Base-by-base conservation (phyloP, 2,113 vertebrate species). In the Engystomops pustulosus region DNA sequence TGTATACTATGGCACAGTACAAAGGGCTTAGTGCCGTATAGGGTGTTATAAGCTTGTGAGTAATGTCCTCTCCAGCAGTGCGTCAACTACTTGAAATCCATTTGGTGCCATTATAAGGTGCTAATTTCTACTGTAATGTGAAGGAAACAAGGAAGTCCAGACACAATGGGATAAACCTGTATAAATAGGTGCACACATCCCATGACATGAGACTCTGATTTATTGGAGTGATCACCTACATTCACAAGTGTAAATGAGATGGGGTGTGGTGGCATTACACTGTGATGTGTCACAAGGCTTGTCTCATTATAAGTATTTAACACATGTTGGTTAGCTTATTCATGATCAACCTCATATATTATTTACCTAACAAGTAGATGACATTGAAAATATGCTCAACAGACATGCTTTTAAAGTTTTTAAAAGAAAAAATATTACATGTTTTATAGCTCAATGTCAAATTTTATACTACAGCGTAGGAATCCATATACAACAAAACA, bases 191-290 rank as follows among this genome's bases (percentile, higher is more conserved):
- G 75, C 51, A 25, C 34, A 38, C 14, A 41, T 38, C 51, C 53
- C n/a, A 60, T 41, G 11, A 27, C 15, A 30, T 49, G 14, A 4
- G 5, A 25, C 32, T 34, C 49, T 53, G 74, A 77, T 55, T 55
- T 58, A 77, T 55, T 77, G 34, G 75, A 14, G 51, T 25, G 34
- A 34, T 78, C 18, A 78, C 14, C 25, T 25, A 25, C 32, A 58
- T 60, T 5, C 51, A n/a, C n/a, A 60, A 25, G 75, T 49, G 44
- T 36, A 41, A 60, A 78, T 41, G 12, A 55, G 17, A n/a, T 6
- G 75, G 75, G 72, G 53, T 76, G 72, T 23, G 20, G 47, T 58
- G 51, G 41, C 74, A 76, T 76, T 76, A 34, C 27, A n/a, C 32
- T 14, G 32, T 38, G 75, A 55, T n/a, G 53, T 58, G 75, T 60